Percentiles rank a stretch among this genome's conserved stretches.
phyloP scores from a whole-genome alignment of 2,113 vertebrate species.

The Pituophis catenifer region DNA sequence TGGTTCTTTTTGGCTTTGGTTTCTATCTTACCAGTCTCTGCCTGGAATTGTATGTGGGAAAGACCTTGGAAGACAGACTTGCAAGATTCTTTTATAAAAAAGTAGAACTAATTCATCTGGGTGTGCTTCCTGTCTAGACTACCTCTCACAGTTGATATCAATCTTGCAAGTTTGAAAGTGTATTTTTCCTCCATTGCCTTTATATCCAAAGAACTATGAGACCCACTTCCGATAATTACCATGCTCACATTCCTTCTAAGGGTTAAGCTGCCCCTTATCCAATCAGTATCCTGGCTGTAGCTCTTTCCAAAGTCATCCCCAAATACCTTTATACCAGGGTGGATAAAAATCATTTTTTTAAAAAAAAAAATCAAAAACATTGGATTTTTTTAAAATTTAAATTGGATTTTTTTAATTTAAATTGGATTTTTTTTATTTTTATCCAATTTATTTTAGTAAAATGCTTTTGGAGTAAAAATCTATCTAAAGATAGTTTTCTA shows the following conservation, averaged over 20 bases:
- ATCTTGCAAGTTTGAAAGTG: neutral
- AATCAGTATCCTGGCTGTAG: neutral
- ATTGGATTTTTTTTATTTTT: too few relatives aligned
- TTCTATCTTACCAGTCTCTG: neutral
- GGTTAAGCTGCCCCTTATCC: neutral
- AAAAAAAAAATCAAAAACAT: too few relatives aligned
- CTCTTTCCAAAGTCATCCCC: neutral
- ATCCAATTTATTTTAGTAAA: too few relatives aligned
- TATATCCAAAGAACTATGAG: neutral
- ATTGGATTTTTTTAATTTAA: too few relatives aligned
- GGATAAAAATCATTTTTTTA: too few relatives aligned
- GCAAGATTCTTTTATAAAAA: neutral
- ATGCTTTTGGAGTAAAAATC: too few relatives aligned
- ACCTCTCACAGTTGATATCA: neutral
- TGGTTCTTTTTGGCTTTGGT: neutral
- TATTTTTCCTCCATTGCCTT: neutral
- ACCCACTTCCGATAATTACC: neutral
- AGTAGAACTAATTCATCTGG: neutral
- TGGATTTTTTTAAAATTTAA: too few relatives aligned
- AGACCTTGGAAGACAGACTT: neutral
- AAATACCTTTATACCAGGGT: neutral
- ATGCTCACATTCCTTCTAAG: neutral
- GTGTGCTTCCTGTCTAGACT: neutral
- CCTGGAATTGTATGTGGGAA: neutral
- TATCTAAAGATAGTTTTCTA: too few relatives aligned